Percentiles rank a stretch among this genome's conserved stretches.
phyloP scores from a whole-genome alignment of 2,797 vertebrate species.

The Lepilemur ruficaudatus region DNA sequence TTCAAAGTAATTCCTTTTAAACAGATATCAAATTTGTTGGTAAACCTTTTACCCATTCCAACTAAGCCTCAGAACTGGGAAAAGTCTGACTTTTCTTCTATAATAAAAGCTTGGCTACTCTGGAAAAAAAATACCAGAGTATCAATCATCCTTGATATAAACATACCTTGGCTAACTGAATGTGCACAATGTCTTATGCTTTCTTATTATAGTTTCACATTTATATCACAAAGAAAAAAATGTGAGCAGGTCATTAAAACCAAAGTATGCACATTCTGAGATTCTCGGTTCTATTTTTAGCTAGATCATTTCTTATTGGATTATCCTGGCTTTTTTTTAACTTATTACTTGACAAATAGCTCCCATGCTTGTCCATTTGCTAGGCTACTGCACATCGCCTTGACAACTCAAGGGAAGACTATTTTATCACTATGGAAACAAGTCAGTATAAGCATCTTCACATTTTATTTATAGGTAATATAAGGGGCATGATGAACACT shows the following conservation, averaged over 20 bases:
- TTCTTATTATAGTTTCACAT: background rate
- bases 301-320: constrained; percentile 46
- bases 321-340: constrained; percentile 53
- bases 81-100: background rate
- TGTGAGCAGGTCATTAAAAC: constrained; percentile 15
- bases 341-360: constrained; percentile 60
- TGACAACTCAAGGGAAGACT: constrained; percentile 78
- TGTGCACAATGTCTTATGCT: background rate
- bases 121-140: background rate
- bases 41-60: background rate
- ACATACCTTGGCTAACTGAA: background rate
- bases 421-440: constrained; percentile 82
- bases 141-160: background rate
- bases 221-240: constrained; percentile 38
- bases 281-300: constrained; percentile 28
- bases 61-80: background rate
- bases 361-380: constrained; percentile 71
- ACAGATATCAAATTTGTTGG: background rate
- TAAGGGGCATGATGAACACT: constrained; percentile 54
- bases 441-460: constrained; percentile 79
- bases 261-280: constrained; percentile 50
- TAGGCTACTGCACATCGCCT: constrained; percentile 74
- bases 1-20: constrained; percentile 3
- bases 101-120: background rate
- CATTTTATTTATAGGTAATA: constrained; percentile 80